Evolutionary conservation across 92 coral and sea anemone species (phyloP).

Genomic region (Actinostola sp.): DNA sequence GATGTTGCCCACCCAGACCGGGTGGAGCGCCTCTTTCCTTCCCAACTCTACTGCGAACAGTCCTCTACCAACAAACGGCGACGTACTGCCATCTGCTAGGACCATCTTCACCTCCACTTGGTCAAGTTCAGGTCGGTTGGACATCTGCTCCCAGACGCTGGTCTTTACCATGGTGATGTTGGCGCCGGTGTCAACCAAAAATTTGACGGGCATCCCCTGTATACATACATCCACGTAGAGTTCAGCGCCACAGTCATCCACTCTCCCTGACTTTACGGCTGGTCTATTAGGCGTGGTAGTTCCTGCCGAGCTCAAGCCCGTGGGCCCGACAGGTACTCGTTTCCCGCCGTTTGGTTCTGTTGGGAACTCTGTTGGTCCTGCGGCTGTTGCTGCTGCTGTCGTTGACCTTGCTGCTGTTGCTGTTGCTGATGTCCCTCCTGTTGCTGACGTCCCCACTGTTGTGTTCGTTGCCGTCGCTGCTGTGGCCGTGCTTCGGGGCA

Average conservation of each 20-base stretch:
- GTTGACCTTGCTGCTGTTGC: too few species aligned
- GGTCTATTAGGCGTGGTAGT: neutral
- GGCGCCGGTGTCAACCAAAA: conserved; percentile 51
- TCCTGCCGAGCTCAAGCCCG: conserved; percentile 12
- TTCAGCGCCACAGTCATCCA: conserved; percentile 1
- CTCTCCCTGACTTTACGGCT: conserved; percentile 4
- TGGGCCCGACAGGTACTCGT: conserved; percentile 9
- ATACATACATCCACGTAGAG: conserved; percentile 27
- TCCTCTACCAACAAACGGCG: conserved; percentile 42
- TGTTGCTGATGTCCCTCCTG: too few species aligned
- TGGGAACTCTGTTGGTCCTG: neutral
- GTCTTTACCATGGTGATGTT: conserved; percentile 47
- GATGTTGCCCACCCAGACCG: conserved; percentile 43
- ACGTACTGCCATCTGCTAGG: conserved; percentile 47
- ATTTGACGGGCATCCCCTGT: conserved; percentile 39
- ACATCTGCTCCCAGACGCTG: conserved; percentile 15
- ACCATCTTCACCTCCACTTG: conserved; percentile 30
- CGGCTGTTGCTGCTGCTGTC: neutral
- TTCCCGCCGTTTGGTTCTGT: conserved; percentile 8
- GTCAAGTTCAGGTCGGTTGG: neutral
- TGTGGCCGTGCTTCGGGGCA: neutral
- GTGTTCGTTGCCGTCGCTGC: neutral
- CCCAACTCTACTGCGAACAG: conserved; percentile 15
- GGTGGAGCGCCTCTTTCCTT: neutral
- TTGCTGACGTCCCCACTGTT: too few species aligned